Percentiles rank a stretch among this genome's conserved stretches.
Conservation (phyloP, 2,797 vertebrate genomes). For the Lepilemur septentrionalis region DNA sequence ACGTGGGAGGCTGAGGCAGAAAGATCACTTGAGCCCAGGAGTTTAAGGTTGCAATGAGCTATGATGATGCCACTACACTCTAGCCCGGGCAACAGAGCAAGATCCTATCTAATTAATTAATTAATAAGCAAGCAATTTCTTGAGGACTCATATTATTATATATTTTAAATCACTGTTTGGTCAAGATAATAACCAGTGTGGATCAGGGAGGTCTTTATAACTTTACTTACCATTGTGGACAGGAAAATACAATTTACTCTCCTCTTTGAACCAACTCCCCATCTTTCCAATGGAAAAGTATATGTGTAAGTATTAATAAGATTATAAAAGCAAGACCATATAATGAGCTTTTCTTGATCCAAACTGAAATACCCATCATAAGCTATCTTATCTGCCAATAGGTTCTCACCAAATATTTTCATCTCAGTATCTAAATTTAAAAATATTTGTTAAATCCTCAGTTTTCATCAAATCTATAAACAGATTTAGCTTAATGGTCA, state of each 20-base stretch:
- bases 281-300: background rate
- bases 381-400: background rate
- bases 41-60: background rate
- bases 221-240: background rate
- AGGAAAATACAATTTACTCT: background rate
- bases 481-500: slow-evolving; percentile 11
- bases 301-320: background rate
- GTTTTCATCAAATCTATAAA: slow-evolving; percentile 19
- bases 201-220: background rate
- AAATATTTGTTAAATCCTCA: background rate
- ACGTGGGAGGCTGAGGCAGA: background rate
- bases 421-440: slow-evolving; percentile 24
- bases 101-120: background rate
- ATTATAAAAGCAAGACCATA: slow-evolving; percentile 1
- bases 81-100: background rate
- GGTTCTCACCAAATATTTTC: background rate
- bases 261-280: background rate
- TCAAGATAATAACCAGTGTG: background rate
- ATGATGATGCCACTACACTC: background rate
- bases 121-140: background rate
- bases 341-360: slow-evolving; percentile 1
- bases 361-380: background rate
- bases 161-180: background rate
- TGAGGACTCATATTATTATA: background rate
- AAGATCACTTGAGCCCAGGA: background rate